Evolutionary conservation across 1,140 invertebrate genomes (phyloP).

Genomic region (Aphaenogaster ashmeadi): DNA sequence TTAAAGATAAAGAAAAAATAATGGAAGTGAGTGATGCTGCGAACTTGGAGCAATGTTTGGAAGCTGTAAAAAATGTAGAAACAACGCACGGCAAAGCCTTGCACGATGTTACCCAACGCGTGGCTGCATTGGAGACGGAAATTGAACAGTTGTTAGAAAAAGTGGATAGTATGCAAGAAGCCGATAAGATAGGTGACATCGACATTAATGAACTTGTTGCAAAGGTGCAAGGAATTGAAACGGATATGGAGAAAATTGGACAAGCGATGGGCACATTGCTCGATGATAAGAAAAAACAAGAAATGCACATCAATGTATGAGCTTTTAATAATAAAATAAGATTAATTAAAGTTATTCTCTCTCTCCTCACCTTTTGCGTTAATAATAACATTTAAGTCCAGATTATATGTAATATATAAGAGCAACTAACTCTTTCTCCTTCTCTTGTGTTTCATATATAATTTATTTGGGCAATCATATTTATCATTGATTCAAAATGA

Average conservation of each 20-base stretch:
- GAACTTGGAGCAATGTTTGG: slow-evolving; percentile 17
- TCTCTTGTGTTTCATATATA: not conserved
- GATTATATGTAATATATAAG: not conserved
- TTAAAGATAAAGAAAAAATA: not conserved
- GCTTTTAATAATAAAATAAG: not conserved
- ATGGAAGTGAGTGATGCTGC: not conserved
- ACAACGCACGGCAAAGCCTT: slow-evolving; percentile 74
- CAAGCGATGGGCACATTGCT: slow-evolving; percentile 78
- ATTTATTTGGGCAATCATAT: not conserved
- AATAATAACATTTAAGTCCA: slow-evolving; percentile 27
- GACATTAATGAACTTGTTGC: slow-evolving; percentile 76
- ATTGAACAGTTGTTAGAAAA: slow-evolving; percentile 73
- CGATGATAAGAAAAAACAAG: slow-evolving; percentile 80
- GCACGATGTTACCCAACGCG: slow-evolving; percentile 71
- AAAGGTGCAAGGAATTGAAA: slow-evolving; percentile 81
- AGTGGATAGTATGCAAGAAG: slow-evolving; percentile 66
- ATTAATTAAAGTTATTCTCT: not conserved
- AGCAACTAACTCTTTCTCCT: too few relatives aligned
- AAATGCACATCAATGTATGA: slow-evolving; percentile 68
- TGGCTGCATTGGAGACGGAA: slow-evolving; percentile 77
- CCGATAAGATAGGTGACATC: not conserved
- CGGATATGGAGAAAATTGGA: slow-evolving; percentile 82
- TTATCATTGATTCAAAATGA: not conserved
- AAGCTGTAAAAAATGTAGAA: slow-evolving; percentile 75
- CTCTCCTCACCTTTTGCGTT: slow-evolving; percentile 5